Percentiles rank a stretch among this genome's conserved stretches.
These are phyloP conservation scores for Synanthedon formicaeformis DNA, from an alignment of 2,888 invertebrate genomes.

Conservation along the genomic window DNA sequence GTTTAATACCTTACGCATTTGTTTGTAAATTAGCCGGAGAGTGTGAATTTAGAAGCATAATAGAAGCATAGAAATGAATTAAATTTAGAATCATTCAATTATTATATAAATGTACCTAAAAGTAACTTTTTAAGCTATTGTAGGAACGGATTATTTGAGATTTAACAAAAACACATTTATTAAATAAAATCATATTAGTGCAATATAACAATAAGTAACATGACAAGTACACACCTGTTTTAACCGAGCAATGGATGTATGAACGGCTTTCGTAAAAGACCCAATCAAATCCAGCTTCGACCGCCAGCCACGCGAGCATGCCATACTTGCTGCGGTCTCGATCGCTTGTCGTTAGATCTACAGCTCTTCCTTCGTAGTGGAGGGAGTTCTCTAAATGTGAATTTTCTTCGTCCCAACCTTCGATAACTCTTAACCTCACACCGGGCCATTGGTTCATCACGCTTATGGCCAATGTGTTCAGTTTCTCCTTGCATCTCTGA, in stretches of 20 bases:
- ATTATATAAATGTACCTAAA: too few species aligned
- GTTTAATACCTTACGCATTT: background rate
- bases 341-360: constrained; percentile 96
- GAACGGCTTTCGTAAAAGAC: constrained; percentile 95
- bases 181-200: too few species aligned
- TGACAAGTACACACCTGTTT: constrained; percentile 83
- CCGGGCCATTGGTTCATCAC: constrained; percentile 99
- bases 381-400: constrained; percentile 84
- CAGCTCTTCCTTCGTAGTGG: constrained; percentile 97
- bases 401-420: constrained; percentile 94
- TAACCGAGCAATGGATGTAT: constrained; percentile 97
- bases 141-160: too few species aligned
- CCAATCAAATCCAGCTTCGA: constrained; percentile 99
- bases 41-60: too few species aligned
- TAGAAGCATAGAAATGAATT: too few species aligned
- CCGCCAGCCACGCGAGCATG: constrained; percentile 94
- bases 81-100: too few species aligned
- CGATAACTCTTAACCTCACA: constrained; percentile 90
- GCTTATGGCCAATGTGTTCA: constrained; percentile 93
- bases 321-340: constrained; percentile 93
- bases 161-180: too few species aligned
- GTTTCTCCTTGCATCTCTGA: constrained; percentile 95
- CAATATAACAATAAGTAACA: too few species aligned
- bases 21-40: background rate
- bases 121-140: too few species aligned